phyloP scores from a whole-genome alignment of 2,888 invertebrate genomes.

The Isoperla grammatica region DNA sequence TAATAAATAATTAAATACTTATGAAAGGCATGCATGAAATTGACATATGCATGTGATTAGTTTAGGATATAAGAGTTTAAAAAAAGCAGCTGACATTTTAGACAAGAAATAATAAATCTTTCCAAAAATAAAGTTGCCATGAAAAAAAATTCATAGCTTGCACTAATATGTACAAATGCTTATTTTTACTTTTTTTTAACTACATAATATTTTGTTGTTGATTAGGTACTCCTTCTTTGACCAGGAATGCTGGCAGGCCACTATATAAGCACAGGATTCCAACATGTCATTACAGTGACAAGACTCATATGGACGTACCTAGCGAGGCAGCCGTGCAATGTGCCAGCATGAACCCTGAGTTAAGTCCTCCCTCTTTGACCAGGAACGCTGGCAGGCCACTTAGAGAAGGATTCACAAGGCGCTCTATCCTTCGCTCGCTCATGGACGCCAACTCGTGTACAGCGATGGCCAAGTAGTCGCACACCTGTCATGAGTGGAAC shows the following conservation, averaged over 20 bases:
- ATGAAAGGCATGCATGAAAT: too few relatives aligned
- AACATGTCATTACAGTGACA: slow-evolving; percentile 58
- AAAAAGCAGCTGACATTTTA: too few relatives aligned
- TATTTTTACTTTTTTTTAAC: too few relatives aligned
- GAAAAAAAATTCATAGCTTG: too few relatives aligned
- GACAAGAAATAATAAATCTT: too few relatives aligned
- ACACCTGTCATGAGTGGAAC: slow-evolving; percentile 17
- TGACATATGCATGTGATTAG: too few relatives aligned
- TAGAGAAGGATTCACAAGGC: slow-evolving; percentile 56
- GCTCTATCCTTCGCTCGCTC: slow-evolving; percentile 58
- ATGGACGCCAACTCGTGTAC: slow-evolving; percentile 60
- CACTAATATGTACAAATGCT: too few relatives aligned
- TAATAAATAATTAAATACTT: too few relatives aligned
- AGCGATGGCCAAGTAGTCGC: slow-evolving; percentile 60
- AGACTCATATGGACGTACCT: slow-evolving; percentile 48
- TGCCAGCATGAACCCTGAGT: slow-evolving; percentile 64
- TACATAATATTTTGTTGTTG: too few relatives aligned
- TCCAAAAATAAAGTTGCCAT: too few relatives aligned
- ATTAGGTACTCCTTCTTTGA: slow-evolving; percentile 60
- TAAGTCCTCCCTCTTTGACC: slow-evolving; percentile 59
- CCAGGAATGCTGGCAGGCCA: slow-evolving; percentile 59
- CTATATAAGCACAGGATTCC: slow-evolving; percentile 56
- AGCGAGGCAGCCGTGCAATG: slow-evolving; percentile 61
- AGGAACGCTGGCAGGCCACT: slow-evolving; percentile 61
- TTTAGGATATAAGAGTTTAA: too few relatives aligned